Evolutionary conservation across 2,113 vertebrate genomes (phyloP).

Genomic region (Anarrhichthys ocellatus): DNA sequence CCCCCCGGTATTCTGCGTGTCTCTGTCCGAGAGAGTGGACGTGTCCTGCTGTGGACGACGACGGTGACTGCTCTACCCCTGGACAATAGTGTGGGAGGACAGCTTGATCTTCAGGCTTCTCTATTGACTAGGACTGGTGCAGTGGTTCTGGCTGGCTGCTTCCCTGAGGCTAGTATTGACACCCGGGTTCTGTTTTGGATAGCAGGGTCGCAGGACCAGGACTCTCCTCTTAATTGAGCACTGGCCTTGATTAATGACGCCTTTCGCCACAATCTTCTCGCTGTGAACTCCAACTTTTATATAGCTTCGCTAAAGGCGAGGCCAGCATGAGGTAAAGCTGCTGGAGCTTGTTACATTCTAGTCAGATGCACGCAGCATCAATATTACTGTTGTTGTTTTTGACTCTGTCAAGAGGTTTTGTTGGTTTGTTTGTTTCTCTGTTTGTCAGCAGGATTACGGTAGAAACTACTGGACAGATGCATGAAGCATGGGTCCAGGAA

Average conservation of each 20-base stretch:
- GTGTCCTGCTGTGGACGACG: slow-evolving; percentile 39
- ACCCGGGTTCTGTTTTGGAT: slow-evolving; percentile 77
- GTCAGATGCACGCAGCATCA: not conserved
- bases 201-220: slow-evolving; percentile 67
- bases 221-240: slow-evolving; percentile 78
- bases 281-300: slow-evolving; percentile 64
- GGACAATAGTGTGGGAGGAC: slow-evolving; percentile 75
- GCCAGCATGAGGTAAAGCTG: slow-evolving; percentile 12
- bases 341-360: not conserved
- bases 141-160: slow-evolving; percentile 78
- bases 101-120: slow-evolving; percentile 69
- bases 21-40: not conserved
- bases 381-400: not conserved
- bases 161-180: slow-evolving; percentile 80
- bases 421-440: no score
- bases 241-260: slow-evolving; percentile 80
- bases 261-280: slow-evolving; percentile 57
- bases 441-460: not conserved
- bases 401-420: no score
- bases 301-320: slow-evolving; percentile 17
- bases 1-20: not conserved
- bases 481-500: no score
- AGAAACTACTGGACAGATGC: no score
- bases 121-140: slow-evolving; percentile 77
- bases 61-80: slow-evolving; percentile 46